Conservation (phyloP, 1,140 invertebrate species). For the Tetranychus urticae region DNA sequence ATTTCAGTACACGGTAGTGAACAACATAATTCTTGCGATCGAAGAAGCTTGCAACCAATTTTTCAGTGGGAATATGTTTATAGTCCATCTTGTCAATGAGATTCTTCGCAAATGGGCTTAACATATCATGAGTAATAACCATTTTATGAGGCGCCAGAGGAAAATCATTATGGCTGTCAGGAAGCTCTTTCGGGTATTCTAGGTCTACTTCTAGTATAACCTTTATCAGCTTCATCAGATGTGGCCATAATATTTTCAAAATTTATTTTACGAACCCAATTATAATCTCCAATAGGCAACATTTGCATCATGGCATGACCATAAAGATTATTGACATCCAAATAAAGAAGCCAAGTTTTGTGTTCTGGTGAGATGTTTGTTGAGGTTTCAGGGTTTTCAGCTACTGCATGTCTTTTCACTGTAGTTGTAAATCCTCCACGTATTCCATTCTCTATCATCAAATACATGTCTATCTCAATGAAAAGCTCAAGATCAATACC, state of each 20-base stretch:
- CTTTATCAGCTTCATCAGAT: not conserved
- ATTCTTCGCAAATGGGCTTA: not conserved
- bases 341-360: slow-evolving; percentile 12
- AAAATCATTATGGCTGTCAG: slow-evolving; percentile 18
- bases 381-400: slow-evolving; percentile 10
- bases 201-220: slow-evolving; percentile 15
- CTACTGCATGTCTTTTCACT: not conserved
- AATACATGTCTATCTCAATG: slow-evolving; percentile 10
- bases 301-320: slow-evolving; percentile 4
- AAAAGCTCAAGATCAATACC: too few relatives aligned
- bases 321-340: slow-evolving; percentile 10
- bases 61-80: not conserved
- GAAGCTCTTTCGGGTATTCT: slow-evolving; percentile 14
- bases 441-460: slow-evolving; percentile 16
- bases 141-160: slow-evolving; percentile 19
- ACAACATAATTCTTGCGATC: slow-evolving; percentile 22
- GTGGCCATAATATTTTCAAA: slow-evolving; percentile 1
- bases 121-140: not conserved
- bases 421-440: not conserved
- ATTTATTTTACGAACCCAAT: slow-evolving; percentile 3
- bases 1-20: slow-evolving; percentile 26
- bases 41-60: slow-evolving; percentile 3
- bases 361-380: slow-evolving; percentile 3
- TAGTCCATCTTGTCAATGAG: not conserved
- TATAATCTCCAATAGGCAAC: slow-evolving; percentile 7